Evolutionary conservation across 2,113 vertebrate genomes (phyloP).

Genomic region (Cnemophilus loriae): DNA sequence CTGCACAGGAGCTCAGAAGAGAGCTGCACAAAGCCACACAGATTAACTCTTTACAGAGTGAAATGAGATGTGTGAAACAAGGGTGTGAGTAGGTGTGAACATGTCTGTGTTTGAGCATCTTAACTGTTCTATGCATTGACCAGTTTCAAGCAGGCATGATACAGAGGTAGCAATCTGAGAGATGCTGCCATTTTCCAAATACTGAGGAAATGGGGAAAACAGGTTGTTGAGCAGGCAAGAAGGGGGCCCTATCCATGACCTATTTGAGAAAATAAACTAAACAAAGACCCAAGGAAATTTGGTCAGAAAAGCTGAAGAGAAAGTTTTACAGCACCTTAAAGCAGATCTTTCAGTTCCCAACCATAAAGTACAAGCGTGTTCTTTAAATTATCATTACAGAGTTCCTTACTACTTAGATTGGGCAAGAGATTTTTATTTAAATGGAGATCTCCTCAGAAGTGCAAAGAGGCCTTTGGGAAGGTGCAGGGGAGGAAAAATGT

Average conservation of each 20-base stretch:
- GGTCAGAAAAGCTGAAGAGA: background rate
- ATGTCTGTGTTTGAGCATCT: background rate
- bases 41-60: background rate
- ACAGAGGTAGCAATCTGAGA: background rate
- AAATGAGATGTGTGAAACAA: background rate
- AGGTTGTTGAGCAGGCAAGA: background rate
- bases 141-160: background rate
- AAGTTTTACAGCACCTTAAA: constrained; percentile 8
- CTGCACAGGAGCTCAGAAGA: background rate
- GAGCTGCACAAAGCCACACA: background rate
- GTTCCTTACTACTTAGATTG: background rate
- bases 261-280: background rate
- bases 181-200: background rate
- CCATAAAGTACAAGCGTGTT: background rate
- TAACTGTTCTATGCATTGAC: background rate
- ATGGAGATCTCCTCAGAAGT: constrained; percentile 38
- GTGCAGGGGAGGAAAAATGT: constrained; percentile 54
- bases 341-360: background rate
- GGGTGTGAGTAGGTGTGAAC: background rate
- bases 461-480: constrained; percentile 52
- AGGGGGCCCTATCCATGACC: background rate
- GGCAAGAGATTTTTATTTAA: constrained; percentile 54
- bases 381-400: constrained; percentile 30
- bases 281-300: background rate
- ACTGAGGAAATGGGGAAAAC: background rate